Percentiles rank a stretch among this genome's conserved stretches.
phyloP scores from a whole-genome alignment of 2,888 invertebrate species.

The Arctia plantaginis region DNA sequence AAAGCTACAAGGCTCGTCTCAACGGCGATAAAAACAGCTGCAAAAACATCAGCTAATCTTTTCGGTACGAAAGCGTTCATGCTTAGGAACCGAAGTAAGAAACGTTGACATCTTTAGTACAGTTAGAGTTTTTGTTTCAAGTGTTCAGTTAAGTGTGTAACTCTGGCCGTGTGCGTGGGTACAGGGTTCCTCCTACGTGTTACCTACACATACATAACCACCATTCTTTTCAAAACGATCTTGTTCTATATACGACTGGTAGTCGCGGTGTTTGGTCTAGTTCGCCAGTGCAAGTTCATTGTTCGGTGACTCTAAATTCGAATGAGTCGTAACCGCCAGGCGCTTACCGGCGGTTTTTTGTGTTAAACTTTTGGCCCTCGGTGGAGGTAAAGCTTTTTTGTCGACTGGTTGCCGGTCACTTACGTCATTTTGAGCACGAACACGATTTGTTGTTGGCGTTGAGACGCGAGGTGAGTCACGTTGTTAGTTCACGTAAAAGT shows the following conservation, averaged over 20 bases:
- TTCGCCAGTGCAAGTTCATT: constrained; percentile 85
- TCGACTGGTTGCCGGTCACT: constrained; percentile 69
- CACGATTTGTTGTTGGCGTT: constrained; percentile 84
- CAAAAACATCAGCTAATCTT: constrained; percentile 43
- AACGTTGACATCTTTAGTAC: constrained; percentile 56
- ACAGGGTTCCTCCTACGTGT: constrained; percentile 64
- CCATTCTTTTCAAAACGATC: constrained; percentile 65
- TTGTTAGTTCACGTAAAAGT: constrained; percentile 68
- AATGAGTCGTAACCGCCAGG: constrained; percentile 75
- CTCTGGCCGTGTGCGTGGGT: constrained; percentile 63
- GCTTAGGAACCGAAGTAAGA: constrained; percentile 47
- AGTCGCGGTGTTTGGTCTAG: constrained; percentile 83
- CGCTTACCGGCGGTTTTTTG: constrained; percentile 71
- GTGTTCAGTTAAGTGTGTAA: constrained; percentile 45
- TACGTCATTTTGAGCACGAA: constrained; percentile 74
- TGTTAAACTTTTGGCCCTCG: constrained; percentile 68
- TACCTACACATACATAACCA: constrained; percentile 58
- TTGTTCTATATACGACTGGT: constrained; percentile 75
- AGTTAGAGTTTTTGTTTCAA: constrained; percentile 55
- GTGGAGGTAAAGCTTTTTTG: constrained; percentile 73
- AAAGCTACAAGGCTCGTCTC: constrained; percentile 55
- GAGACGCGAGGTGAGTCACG: constrained; percentile 84
- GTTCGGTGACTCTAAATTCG: constrained; percentile 67
- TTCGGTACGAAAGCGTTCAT: constrained; percentile 49
- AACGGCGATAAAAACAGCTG: constrained; percentile 39